Conservation (phyloP, 1,140 invertebrate species). For the Trissolcus basalis region DNA sequence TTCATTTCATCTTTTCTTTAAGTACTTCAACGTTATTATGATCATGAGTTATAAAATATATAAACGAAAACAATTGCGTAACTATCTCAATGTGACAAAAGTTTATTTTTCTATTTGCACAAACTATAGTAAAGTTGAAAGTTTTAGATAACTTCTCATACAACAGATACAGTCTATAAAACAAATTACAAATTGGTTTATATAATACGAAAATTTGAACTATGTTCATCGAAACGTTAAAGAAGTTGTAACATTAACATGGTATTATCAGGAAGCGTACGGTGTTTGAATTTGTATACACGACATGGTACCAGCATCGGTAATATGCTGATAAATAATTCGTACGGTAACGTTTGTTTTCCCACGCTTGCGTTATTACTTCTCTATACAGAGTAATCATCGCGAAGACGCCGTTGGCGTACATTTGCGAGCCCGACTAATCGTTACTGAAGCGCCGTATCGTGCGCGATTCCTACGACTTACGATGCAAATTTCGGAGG, state of each 20-base stretch:
- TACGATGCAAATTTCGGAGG: constrained; percentile 36
- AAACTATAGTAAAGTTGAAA: too few species aligned
- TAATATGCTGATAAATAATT: constrained; percentile 53
- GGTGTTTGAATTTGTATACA: constrained; percentile 37
- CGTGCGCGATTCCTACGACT: constrained; percentile 37
- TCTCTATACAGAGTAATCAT: constrained; percentile 47
- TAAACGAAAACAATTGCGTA: too few species aligned
- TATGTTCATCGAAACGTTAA: constrained; percentile 6
- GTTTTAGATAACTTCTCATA: too few species aligned
- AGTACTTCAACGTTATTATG: too few species aligned
- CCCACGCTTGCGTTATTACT: constrained; percentile 47
- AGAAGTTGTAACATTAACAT: constrained; percentile 16
- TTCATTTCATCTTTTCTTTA: too few species aligned
- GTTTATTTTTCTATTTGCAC: too few species aligned
- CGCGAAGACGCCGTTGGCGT: constrained; percentile 27
- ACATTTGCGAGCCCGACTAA: constrained; percentile 45
- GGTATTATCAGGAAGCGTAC: constrained; percentile 17
- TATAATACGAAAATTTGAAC: neutral
- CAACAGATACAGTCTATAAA: too few species aligned
- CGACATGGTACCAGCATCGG: constrained; percentile 38
- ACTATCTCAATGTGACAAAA: too few species aligned
- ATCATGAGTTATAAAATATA: too few species aligned
- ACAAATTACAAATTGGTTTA: too few species aligned
- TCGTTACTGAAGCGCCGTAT: constrained; percentile 48
- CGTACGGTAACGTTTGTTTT: constrained; percentile 50